Evolutionary conservation across 1,140 invertebrate genomes (phyloP), one percentile per base, ranked within the genome.

Genomic region (Drosophila albomicans): DNA sequence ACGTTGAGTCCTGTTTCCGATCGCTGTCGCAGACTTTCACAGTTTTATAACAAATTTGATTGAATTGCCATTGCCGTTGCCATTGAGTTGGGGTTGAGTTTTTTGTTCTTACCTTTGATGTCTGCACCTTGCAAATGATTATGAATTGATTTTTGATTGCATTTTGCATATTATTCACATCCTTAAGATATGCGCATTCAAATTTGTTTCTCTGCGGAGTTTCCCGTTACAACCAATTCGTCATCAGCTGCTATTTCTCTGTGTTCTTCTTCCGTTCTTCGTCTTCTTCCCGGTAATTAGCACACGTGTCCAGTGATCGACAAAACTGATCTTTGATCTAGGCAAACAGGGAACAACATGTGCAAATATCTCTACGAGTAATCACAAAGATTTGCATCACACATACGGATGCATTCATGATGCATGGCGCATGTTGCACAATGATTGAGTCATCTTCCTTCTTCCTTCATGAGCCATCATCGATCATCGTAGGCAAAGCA

Each of bases 101-200:
- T 11, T 6, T 57, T 43, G n/a, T 10, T 46, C 43, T 57, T 63
- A 56, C 70, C 76, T 65, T 63, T 70, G 74, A 28, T 70, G 79
- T 78, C 76, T 91, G 84, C 79, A 87, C 82, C 76, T 85, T 91
- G 88, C 88, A 91, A 91, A 91, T 91, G 89, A 78, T 91, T 91
- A 91, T 91, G 88, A 91, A 91, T 91, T 91, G 88, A 74, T 88
- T 91, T 91, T 91, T 91, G 88, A 91, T 91, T 91, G 88, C 87
- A 51, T 70, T 63, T 46, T 46, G 62, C 48, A 67, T 69, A 54
- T 69, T 66, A 79, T 88, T 74, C 75, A 43, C 30, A 70, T 72
- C 41, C 25, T 30, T 32, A 28, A 30, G 5, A 7, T 13, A 11
- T 52, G 38, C 28, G 38, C 28, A 64, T 54, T 65, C 49, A 52